phyloP scores from a whole-genome alignment of 2,113 vertebrate species.

The Lycocorax pyrrhopterus region DNA sequence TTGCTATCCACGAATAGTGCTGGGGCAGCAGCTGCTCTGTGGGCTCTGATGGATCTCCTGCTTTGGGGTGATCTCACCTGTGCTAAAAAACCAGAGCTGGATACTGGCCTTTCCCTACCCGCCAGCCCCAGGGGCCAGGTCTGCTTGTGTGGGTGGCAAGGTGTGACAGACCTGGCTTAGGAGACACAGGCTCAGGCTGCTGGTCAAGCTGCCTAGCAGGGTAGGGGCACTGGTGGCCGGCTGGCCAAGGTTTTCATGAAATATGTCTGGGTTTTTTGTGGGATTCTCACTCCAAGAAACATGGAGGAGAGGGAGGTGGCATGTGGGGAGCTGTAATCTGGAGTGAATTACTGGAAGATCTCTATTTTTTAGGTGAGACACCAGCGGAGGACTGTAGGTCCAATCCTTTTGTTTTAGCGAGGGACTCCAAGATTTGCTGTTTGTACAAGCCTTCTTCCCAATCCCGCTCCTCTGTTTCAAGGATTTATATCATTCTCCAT shows the following conservation, averaged over 20 bases:
- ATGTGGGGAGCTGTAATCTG: not conserved
- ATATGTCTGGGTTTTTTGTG: not conserved
- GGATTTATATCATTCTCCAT: not conserved
- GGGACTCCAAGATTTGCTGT: not conserved
- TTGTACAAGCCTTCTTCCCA: not conserved
- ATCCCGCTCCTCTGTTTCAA: not conserved
- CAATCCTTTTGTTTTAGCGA: not conserved
- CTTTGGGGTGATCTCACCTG: not conserved
- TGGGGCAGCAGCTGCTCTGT: not conserved
- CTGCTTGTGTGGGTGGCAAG: not conserved
- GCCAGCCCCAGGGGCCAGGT: not conserved
- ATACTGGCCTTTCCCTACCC: not conserved
- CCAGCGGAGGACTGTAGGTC: not conserved
- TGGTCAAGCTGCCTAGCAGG: not conserved
- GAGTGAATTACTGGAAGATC: not conserved
- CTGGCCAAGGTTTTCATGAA: not conserved
- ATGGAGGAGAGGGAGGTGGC: not conserved
- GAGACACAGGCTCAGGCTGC: not conserved
- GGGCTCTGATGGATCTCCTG: rapidly evolving
- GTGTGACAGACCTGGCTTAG: not conserved
- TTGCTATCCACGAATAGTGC: rapidly evolving
- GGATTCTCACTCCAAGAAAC: not conserved
- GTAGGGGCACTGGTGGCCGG: not conserved
- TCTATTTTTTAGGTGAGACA: not conserved
- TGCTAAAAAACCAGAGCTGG: not conserved